These are phyloP conservation scores for Gobio occitaniae DNA, from an alignment of 2,797 vertebrate species.

Conservation along the genomic window DNA sequence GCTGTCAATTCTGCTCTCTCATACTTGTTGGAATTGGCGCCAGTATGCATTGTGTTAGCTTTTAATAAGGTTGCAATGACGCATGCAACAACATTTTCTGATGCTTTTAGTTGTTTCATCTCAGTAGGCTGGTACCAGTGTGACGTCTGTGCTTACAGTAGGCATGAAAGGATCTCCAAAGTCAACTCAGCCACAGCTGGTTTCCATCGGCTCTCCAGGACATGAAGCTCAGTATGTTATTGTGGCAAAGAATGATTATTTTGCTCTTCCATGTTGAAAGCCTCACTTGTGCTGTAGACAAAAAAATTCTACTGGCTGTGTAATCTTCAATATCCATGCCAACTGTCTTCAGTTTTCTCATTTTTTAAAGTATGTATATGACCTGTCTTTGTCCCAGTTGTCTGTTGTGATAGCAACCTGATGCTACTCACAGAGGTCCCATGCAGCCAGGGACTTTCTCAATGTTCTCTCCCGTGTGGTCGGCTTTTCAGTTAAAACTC, in stretches of 20 bases:
- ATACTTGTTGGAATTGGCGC: not conserved
- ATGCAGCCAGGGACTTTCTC: too few relatives aligned
- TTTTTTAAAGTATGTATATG: not conserved
- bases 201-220: slow-evolving; percentile 3
- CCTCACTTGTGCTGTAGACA: slow-evolving; percentile 1
- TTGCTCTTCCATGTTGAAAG: slow-evolving; percentile 1
- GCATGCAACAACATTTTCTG: not conserved
- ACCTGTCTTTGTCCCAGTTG: not conserved
- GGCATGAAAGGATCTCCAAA: not conserved
- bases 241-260: not conserved
- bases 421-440: too few relatives aligned
- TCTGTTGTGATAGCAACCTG: too few relatives aligned
- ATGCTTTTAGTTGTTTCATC: slow-evolving; percentile 3
- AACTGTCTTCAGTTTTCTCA: not conserved
- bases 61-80: not conserved
- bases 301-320: not conserved
- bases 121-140: not conserved
- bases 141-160: not conserved
- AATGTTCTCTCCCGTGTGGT: too few relatives aligned
- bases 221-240: not conserved
- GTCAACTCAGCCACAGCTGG: not conserved
- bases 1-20: not conserved
- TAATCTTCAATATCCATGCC: not conserved
- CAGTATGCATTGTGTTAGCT: not conserved
- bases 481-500: too few relatives aligned